Base-by-base conservation (phyloP, 2,113 vertebrate species). In the Clinocottus analis region DNA sequence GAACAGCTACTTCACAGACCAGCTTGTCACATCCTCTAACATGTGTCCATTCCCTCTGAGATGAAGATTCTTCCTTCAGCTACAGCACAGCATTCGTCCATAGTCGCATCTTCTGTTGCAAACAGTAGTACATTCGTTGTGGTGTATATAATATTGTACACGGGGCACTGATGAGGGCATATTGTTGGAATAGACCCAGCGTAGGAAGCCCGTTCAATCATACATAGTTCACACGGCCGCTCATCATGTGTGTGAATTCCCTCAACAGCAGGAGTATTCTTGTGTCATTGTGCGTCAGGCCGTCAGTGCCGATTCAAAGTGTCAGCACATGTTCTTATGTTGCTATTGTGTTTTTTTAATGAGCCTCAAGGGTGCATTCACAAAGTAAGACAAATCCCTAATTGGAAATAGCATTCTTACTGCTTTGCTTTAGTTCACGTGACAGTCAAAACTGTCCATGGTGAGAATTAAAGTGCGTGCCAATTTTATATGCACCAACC, bases 311-410 rank as follows among this genome's bases (percentile, higher is more conserved):
- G 63, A 58, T 83, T 82, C 85, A 53, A 65, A 82, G 55, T 27
- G 51, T 49, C 51, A 49, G 83, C 77, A 56, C 66, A 37, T 83
- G 80, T 69, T 85, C 69, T 81, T n/a, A n/a, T n/a, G n/a, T 39
- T 68, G 64, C 62, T 49, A 21, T 79, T 75, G 66, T 65, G 41
- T 67, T 80, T 69, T n/a, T 78, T 88, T 85, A 92, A 92, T 91
- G 81, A 92, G 90, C 82, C 90, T 86, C 89, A 29, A 35, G 84
- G 87, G 86, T 61, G 72, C 49, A 66, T 78, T 73, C 65, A 37
- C 43, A 85, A 85, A 90, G 66, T 73, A 80, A 86, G 82, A 85
- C 60, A 86, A 82, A 85, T 79, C 73, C 27, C 23, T 89, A 83
- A 91, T 80, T 79, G 84, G 61, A 84, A 88, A 85, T 81, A 79